These are phyloP conservation scores for Balaeniceps rex DNA, from an alignment of 2,113 vertebrate species.

Conservation along the genomic window DNA sequence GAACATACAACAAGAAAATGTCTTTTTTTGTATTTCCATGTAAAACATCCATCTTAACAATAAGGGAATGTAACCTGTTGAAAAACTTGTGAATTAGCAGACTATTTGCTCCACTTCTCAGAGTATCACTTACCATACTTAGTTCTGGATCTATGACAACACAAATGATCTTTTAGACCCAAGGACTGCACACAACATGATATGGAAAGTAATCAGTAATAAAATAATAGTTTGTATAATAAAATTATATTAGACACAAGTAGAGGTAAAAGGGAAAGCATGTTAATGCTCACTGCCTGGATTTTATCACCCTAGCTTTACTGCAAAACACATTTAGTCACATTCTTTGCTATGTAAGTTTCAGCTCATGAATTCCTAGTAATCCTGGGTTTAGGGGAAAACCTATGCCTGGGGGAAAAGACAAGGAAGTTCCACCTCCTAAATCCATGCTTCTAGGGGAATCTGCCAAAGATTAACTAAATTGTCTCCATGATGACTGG, in stretches of 20 bases:
- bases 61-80: neutral
- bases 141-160: conserved; percentile 3
- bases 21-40: neutral
- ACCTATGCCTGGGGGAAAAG: conserved; percentile 47
- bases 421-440: conserved; percentile 58
- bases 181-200: neutral
- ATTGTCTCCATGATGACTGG: conserved; percentile 3
- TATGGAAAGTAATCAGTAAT: conserved; percentile 28
- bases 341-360: conserved; percentile 58
- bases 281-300: conserved; percentile 56
- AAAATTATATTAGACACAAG: conserved; percentile 52
- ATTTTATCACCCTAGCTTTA: conserved; percentile 60
- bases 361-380: conserved; percentile 65
- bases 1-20: neutral
- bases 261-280: conserved; percentile 54
- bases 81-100: conserved; percentile 22
- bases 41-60: neutral
- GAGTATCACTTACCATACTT: neutral
- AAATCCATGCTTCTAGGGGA: conserved; percentile 44
- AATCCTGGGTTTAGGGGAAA: conserved; percentile 55
- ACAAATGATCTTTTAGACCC: conserved; percentile 9
- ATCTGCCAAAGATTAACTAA: conserved; percentile 54
- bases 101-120: neutral
- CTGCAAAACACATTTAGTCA: conserved; percentile 65
- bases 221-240: conserved; percentile 54